Percentiles rank a stretch among this genome's conserved stretches.
phyloP scores from a whole-genome alignment of 2,888 invertebrate species.

The Diadegma fenestrale region DNA sequence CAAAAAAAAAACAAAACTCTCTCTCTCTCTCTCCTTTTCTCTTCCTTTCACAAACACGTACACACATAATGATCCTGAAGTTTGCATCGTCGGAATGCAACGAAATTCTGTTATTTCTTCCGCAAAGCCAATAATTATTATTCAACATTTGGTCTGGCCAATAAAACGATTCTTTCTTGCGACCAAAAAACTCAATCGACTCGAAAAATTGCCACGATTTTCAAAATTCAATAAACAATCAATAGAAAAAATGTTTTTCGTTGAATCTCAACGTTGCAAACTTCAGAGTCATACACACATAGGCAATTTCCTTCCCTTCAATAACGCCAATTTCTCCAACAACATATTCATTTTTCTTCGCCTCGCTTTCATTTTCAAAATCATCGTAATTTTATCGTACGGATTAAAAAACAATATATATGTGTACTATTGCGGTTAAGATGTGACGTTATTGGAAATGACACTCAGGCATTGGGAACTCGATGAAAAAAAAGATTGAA shows the following conservation, averaged over 20 bases:
- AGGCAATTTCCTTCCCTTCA: neutral
- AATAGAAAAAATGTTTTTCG: no score
- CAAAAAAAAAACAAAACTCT: neutral
- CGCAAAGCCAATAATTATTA: no score
- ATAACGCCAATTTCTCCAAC: constrained; percentile 5
- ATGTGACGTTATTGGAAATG: constrained; percentile 30
- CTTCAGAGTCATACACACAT: neutral
- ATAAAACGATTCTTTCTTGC: no score
- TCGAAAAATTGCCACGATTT: no score
- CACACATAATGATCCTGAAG: no score
- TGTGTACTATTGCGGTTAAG: constrained; percentile 48
- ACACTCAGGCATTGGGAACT: constrained; percentile 14
- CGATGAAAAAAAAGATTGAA: neutral
- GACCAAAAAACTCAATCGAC: no score
- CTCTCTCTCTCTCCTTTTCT: constrained; percentile 25
- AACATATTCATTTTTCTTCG: constrained; percentile 1
- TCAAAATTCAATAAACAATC: no score
- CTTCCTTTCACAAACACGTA: constrained; percentile 11
- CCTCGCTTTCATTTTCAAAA: constrained; percentile 41
- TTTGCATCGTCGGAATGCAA: no score
- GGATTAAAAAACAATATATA: constrained; percentile 25
- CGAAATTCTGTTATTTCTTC: no score
- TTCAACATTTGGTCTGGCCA: no score
- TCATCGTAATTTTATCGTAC: constrained; percentile 40
- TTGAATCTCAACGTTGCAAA: no score